A percentile compares a stretch with the other conserved stretches of the same genome.
Conservation (phyloP, 2,888 invertebrate genomes). For the Anorthoa munda region DNA sequence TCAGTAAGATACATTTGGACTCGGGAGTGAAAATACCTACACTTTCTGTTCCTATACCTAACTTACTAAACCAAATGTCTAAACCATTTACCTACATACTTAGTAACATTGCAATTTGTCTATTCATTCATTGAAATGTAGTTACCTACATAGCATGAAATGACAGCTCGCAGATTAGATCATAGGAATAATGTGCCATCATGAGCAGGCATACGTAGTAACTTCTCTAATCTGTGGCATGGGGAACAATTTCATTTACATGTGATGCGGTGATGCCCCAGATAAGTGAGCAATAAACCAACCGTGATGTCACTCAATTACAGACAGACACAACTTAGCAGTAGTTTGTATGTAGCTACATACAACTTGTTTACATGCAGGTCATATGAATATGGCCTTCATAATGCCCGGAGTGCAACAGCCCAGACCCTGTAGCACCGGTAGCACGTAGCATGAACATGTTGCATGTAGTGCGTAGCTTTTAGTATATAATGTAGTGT, state of each 20-base stretch:
- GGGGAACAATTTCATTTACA: conserved; percentile 44
- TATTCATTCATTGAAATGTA: conserved; percentile 22
- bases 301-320: conserved; percentile 55
- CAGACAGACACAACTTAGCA: conserved; percentile 11
- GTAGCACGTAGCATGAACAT: background rate
- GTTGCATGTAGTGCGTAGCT: background rate
- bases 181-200: conserved; percentile 31
- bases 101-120: background rate
- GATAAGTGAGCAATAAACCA: conserved; percentile 27
- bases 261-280: conserved; percentile 30
- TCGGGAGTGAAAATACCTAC: background rate
- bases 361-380: background rate
- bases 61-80: background rate
- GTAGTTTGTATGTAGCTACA: background rate
- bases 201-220: no score
- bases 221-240: background rate
- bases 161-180: conserved; percentile 14
- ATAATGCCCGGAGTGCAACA: background rate
- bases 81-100: background rate
- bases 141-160: background rate
- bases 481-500: background rate
- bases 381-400: background rate
- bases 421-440: background rate
- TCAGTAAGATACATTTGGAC: background rate
- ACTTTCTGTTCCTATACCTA: background rate